phyloP scores from a whole-genome alignment of 92 coral and sea anemone species.

The Diadumene lineata region DNA sequence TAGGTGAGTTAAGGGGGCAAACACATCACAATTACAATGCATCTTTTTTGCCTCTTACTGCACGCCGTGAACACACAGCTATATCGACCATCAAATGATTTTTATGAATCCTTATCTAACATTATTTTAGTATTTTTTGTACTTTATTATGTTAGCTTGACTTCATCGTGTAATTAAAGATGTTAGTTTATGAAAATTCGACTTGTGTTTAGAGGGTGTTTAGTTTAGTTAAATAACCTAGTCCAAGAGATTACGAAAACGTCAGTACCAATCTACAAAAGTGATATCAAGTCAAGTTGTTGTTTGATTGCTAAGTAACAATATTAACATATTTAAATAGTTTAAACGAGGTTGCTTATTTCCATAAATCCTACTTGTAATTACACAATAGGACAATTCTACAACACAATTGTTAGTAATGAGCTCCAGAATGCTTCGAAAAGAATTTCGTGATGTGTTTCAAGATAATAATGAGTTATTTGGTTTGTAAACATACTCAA shows the following conservation, averaged over 20 bases:
- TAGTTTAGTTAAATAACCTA: background rate
- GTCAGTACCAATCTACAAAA: background rate
- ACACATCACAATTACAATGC: background rate
- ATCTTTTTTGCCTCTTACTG: too few relatives aligned
- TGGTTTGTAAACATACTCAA: background rate
- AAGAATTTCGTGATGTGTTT: background rate
- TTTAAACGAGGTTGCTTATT: too few relatives aligned
- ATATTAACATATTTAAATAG: background rate
- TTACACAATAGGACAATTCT: background rate
- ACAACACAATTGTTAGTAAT: background rate
- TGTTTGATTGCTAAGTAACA: background rate
- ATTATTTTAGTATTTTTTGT: background rate
- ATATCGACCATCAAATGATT: too few relatives aligned
- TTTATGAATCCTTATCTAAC: too few relatives aligned
- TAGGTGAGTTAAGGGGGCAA: background rate
- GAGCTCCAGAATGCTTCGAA: background rate
- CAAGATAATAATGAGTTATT: background rate
- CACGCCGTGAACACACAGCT: background rate
- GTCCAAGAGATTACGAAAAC: background rate
- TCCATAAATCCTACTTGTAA: background rate
- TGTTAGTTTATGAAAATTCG: too few relatives aligned
- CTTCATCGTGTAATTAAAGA: background rate
- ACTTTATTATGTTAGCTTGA: background rate
- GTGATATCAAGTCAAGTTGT: background rate
- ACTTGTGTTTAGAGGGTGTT: too few relatives aligned